phyloP scores from a whole-genome alignment of 2,797 vertebrate genomes.

The Gila robusta region DNA sequence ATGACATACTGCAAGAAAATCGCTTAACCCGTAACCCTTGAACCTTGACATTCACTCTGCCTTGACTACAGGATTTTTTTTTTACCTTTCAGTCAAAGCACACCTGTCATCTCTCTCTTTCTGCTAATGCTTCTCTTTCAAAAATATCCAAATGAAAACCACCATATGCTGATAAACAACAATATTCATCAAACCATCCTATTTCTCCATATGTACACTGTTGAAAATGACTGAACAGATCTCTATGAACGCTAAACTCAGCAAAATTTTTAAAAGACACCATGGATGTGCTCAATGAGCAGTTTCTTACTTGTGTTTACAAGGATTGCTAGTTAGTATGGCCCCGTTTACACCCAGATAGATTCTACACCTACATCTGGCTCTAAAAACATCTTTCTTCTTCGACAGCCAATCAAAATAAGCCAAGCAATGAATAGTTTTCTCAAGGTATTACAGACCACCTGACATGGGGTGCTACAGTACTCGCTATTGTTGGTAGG shows the following conservation, averaged over 20 bases:
- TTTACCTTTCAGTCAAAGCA: constrained; percentile 70
- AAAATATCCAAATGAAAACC: not conserved
- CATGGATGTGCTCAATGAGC: not conserved
- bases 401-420: not conserved
- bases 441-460: not conserved
- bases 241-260: not conserved
- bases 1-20: constrained; percentile 67
- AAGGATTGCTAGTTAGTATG: not conserved
- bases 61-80: constrained; percentile 1
- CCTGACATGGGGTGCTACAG: not conserved
- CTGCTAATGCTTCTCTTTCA: not conserved
- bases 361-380: too few relatives aligned
- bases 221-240: not conserved
- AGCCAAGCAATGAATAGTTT: constrained; percentile 7
- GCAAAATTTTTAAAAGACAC: constrained; percentile 1
- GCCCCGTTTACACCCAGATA: not conserved
- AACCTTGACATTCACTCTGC: constrained; percentile 68
- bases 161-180: constrained; percentile 14
- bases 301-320: not conserved
- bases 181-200: not conserved
- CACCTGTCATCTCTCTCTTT: constrained; percentile 10
- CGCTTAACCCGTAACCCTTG: constrained; percentile 74
- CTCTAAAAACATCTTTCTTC: not conserved
- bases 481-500: not conserved
- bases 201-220: not conserved